phyloP scores from a whole-genome alignment of 2,113 vertebrate species.

The Triplophysa rosa region DNA sequence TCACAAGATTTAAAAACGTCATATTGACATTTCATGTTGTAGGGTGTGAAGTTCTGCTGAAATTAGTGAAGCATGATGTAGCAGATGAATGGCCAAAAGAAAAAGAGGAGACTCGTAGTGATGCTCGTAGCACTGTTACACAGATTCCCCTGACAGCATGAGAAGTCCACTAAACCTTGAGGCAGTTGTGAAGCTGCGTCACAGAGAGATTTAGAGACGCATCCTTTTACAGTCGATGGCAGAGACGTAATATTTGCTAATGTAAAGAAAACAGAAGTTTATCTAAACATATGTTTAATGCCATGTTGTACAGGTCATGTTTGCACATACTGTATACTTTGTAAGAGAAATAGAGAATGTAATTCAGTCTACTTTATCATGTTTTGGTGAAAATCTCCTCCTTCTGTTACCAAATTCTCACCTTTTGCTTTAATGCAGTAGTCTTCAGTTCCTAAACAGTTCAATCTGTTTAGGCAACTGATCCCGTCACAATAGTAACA shows the following conservation, averaged over 20 bases:
- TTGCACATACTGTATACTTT: too few relatives aligned
- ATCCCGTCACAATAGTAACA: constrained; percentile 52
- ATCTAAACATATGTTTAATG: too few relatives aligned
- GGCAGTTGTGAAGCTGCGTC: neutral
- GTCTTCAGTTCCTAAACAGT: constrained; percentile 58
- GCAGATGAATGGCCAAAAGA: constrained; percentile 47
- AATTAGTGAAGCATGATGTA: constrained; percentile 49
- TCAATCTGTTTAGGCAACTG: constrained; percentile 34
- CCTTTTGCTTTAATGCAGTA: constrained; percentile 35
- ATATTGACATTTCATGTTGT: too few relatives aligned
- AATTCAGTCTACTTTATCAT: too few relatives aligned
- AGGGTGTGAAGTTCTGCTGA: neutral
- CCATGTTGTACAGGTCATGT: too few relatives aligned
- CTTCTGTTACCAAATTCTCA: too few relatives aligned
- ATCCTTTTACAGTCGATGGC: neutral
- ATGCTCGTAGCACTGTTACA: constrained; percentile 52
- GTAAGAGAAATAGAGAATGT: neutral
- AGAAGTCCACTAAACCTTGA: neutral
- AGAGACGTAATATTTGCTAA: neutral
- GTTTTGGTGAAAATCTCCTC: too few relatives aligned
- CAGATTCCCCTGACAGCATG: constrained; percentile 62
- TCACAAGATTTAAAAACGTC: too few relatives aligned
- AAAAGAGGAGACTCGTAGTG: constrained; percentile 47
- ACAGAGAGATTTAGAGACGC: too few relatives aligned
- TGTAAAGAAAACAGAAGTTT: neutral